Evolutionary conservation across 1,140 invertebrate species (phyloP).

Genomic region (Drosophila auraria): DNA sequence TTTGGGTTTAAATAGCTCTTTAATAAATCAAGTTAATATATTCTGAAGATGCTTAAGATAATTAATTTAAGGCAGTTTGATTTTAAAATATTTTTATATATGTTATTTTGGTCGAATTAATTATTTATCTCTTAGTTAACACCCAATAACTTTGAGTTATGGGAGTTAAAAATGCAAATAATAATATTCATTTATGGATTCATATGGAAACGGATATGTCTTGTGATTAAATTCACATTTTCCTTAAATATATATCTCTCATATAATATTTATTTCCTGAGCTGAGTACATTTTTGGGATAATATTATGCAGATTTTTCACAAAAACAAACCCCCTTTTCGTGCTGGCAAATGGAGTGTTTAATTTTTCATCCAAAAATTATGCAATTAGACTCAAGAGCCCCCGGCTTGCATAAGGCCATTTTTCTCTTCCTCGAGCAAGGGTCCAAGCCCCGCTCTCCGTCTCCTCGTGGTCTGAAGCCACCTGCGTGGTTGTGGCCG

Average conservation of each 20-base stretch:
- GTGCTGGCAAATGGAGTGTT: slow-evolving; percentile 22
- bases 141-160: no score
- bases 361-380: slow-evolving; percentile 36
- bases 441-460: slow-evolving; percentile 1
- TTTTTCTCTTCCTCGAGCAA: slow-evolving; percentile 28
- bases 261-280: not conserved
- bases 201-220: no score
- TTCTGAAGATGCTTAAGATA: no score
- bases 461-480: not conserved
- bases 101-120: not conserved
- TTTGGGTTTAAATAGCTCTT: not conserved
- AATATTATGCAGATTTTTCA: slow-evolving; percentile 5
- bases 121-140: not conserved
- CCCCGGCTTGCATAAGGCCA: slow-evolving; percentile 49
- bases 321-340: not conserved
- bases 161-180: no score
- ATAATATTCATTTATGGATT: not conserved
- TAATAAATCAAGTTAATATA: not conserved
- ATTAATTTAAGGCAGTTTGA: no score
- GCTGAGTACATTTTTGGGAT: not conserved
- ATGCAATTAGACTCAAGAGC: slow-evolving; percentile 46
- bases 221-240: no score
- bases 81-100: no score
- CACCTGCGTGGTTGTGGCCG: slow-evolving; percentile 7
- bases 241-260: no score